A percentile compares a stretch with the other conserved stretches of the same genome.
Conservation (phyloP, 2,797 vertebrate genomes). For the Scleropages formosus region DNA sequence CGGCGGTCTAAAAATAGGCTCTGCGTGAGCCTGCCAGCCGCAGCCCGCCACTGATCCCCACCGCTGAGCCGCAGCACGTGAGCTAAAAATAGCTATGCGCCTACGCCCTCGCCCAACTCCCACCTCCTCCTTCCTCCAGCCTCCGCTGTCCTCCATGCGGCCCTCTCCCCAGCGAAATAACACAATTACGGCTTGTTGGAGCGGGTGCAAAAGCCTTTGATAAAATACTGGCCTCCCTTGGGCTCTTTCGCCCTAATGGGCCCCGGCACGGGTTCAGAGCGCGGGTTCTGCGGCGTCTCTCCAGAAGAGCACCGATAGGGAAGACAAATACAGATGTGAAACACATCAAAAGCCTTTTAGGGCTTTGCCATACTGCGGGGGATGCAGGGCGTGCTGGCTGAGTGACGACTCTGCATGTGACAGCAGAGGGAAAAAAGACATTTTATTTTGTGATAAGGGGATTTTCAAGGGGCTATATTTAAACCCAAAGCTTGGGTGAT, state of each 20-base stretch:
- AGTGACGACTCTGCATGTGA: not conserved
- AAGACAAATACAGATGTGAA: not conserved
- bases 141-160: slow-evolving; percentile 18
- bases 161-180: slow-evolving; percentile 44
- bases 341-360: not conserved
- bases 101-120: not conserved
- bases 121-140: slow-evolving; percentile 35
- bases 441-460: too few species aligned
- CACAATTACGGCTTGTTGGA: slow-evolving; percentile 43
- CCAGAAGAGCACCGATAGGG: not conserved
- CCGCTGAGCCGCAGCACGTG: slow-evolving; percentile 64
- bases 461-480: too few species aligned
- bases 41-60: slow-evolving; percentile 50
- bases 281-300: not conserved
- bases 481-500: not conserved
- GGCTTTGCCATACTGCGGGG: not conserved
- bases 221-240: slow-evolving; percentile 31
- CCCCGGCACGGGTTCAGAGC: not conserved
- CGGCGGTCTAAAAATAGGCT: slow-evolving; percentile 70
- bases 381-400: not conserved
- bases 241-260: slow-evolving; percentile 19
- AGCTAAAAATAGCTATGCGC: slow-evolving; percentile 67
- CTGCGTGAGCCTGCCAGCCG: slow-evolving; percentile 60
- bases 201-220: slow-evolving; percentile 33
- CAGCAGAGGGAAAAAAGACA: not conserved